phyloP scores from a whole-genome alignment of 2,113 vertebrate species.

The Phyllostomus discolor region DNA sequence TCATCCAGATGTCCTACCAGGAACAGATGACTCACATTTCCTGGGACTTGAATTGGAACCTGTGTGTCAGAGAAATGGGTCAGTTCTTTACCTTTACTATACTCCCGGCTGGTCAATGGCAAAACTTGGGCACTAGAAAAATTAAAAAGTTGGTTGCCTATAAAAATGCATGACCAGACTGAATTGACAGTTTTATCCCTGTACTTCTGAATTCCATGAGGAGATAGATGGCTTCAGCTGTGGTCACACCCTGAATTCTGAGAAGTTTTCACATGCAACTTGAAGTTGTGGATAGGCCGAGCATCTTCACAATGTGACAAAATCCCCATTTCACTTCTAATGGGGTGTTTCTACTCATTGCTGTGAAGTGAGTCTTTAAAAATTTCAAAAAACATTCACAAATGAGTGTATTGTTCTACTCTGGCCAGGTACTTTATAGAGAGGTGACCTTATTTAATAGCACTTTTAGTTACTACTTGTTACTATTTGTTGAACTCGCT shows the following conservation, averaged over 20 bases:
- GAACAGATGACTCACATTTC: conserved; percentile 7
- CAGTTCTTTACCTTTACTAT: neutral
- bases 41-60: neutral
- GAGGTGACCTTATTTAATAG: neutral
- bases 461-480: neutral
- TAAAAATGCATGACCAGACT: neutral
- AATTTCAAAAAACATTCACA: neutral
- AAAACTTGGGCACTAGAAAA: neutral
- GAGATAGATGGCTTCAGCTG: neutral
- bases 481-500: neutral
- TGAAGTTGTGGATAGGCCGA: neutral
- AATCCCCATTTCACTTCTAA: neutral
- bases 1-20: neutral
- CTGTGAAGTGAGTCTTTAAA: neutral
- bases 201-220: neutral
- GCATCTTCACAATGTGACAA: neutral
- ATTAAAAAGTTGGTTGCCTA: neutral
- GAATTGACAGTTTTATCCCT: neutral
- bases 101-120: neutral
- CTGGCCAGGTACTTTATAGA: neutral
- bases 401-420: neutral
- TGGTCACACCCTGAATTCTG: neutral
- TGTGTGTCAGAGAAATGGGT: neutral
- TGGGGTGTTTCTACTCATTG: neutral
- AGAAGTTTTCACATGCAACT: neutral